Evolutionary conservation across 2,113 vertebrate genomes (phyloP).

Genomic region (Lepus europaeus): DNA sequence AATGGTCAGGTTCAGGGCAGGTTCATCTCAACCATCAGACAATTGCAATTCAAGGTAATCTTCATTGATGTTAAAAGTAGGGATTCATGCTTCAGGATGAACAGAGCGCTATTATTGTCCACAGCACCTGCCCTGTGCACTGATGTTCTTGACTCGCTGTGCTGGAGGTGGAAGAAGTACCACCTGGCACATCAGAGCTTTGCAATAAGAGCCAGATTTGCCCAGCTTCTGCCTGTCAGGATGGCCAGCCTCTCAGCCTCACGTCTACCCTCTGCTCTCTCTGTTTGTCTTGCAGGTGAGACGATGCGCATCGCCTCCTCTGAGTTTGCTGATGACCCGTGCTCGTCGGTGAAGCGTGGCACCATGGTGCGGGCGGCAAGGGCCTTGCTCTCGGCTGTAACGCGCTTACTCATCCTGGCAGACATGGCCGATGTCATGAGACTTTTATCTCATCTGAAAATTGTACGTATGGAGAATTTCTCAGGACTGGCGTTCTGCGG

Average conservation of each 20-base stretch:
- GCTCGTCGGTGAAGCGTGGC: conserved; percentile 97
- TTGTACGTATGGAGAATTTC: conserved; percentile 89
- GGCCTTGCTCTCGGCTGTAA: conserved; percentile 96
- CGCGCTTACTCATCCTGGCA: conserved; percentile 97
- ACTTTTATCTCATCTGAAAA: conserved; percentile 97
- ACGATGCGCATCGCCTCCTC: conserved; percentile 97
- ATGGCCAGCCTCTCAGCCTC: too few relatives aligned
- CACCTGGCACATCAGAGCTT: background rate
- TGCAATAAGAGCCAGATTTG: fast-evolving
- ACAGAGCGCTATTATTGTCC: too few relatives aligned
- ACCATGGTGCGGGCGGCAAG: conserved; percentile 98
- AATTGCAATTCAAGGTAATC: background rate
- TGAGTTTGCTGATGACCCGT: conserved; percentile 97
- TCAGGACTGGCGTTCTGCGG: background rate
- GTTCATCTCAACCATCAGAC: background rate
- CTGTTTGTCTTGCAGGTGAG: conserved; percentile 89
- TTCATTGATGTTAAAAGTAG: background rate
- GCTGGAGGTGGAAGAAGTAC: background rate
- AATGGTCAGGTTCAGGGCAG: background rate
- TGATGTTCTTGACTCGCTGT: fast-evolving
- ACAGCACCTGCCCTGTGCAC: background rate
- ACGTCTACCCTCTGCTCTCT: background rate
- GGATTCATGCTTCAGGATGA: background rate
- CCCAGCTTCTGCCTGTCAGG: background rate
- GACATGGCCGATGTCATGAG: conserved; percentile 99